Evolutionary conservation across 2,113 vertebrate genomes (phyloP), one percentile per base, ranked within the genome.

Genomic region (Chaenocephalus aceratus): DNA sequence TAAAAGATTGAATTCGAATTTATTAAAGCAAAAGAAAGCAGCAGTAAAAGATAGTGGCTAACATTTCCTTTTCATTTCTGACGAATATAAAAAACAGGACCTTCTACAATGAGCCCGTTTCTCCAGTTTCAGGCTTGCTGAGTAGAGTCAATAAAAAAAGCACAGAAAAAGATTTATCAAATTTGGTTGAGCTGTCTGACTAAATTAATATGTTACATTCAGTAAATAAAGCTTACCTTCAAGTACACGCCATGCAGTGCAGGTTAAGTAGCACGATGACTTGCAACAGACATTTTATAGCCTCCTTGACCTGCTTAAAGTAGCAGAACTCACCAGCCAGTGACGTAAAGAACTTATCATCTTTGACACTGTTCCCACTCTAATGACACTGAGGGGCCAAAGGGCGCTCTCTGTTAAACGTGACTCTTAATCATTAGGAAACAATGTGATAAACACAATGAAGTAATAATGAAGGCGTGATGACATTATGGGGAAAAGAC

Each of bases 261-360:
- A n/a, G 51, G 34, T 57, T 60, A 54, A 76, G 61, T 1, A 59
- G 44, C 62, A 26, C 45, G 58, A 12, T 56, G 60, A 72, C 72
- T 72, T 83, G 57, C 48, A 59, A 45, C 56, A 72, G 44, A 51
- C 45, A 66, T 72, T 86, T 89, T 90, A 87, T 36, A 77, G 80
- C 79, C 53, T 80, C 48, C 56, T 5, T 64, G 67, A 58, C 46
- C 84, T 54, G 72, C 36, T 86, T 78, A 69, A 86, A 77, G 82
- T 34, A 62, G 62, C 76, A 65, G 30, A 72, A 49, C 74, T 73
- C n/a, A 23, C 10, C 0, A 36, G 48, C n/a, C 51, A 26, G 14
- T 82, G 68, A 69, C 30, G 36, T 71, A 44, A 46, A 6, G 2
- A 21, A 57, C 67, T 44, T 34, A 58, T 58, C 18, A 18, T 9